Percentiles rank a stretch among this genome's conserved stretches.
Conservation (phyloP, 1,140 invertebrate species). For the Lordiphosa clarofinis region DNA sequence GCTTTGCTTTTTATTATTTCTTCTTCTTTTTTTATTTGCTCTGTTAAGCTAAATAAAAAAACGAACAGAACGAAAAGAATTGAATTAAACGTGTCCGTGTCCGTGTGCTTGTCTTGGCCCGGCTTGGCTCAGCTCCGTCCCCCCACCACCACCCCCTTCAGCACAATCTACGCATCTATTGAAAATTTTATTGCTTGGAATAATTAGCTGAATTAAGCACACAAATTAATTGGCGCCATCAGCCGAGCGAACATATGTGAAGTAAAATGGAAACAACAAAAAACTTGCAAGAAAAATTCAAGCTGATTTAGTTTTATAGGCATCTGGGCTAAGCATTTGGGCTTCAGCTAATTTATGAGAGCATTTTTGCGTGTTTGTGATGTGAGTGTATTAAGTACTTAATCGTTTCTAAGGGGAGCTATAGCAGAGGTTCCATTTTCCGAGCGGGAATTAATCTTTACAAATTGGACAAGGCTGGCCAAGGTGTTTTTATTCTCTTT, state of each 20-base stretch:
- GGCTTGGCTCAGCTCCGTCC: constrained; percentile 5
- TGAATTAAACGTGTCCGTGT: constrained; percentile 69
- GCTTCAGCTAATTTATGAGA: constrained; percentile 45
- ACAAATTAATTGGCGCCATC: constrained; percentile 65
- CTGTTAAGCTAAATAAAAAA: constrained; percentile 47
- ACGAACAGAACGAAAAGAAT: constrained; percentile 39
- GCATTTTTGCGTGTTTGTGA: constrained; percentile 3
- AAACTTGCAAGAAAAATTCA: constrained; percentile 26
- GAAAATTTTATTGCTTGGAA: constrained; percentile 74
- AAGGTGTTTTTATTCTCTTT: too few relatives aligned
- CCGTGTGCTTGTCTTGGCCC: constrained; percentile 31
- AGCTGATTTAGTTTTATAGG: constrained; percentile 71
- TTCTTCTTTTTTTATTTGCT: constrained; percentile 47
- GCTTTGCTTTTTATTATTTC: constrained; percentile 30
- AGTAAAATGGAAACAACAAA: constrained; percentile 28
- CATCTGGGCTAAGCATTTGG: constrained; percentile 38
- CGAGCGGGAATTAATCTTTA: too few relatives aligned
- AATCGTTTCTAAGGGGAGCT: background rate
- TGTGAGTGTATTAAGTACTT: constrained; percentile 7
- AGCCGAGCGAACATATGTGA: constrained; percentile 54
- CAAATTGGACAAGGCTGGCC: too few relatives aligned
- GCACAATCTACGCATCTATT: constrained; percentile 58
- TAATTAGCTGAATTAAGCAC: constrained; percentile 74
- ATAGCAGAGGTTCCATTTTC: background rate
- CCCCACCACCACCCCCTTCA: constrained; percentile 16